Evolutionary conservation across 1,140 invertebrate species (phyloP).

Genomic region (Hypothenemus hampei): DNA sequence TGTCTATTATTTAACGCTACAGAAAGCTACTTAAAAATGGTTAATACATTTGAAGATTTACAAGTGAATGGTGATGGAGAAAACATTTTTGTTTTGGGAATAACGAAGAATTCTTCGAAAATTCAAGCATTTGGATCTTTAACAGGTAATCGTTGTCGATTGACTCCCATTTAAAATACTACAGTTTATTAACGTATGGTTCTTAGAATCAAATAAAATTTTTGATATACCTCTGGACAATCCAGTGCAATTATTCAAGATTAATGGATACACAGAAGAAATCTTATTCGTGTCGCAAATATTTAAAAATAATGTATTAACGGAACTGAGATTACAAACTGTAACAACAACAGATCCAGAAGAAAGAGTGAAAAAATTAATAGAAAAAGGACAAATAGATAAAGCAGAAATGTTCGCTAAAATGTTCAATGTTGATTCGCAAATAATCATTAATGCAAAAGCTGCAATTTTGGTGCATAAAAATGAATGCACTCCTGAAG

Average conservation of each 20-base stretch:
- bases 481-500: conserved; percentile 20
- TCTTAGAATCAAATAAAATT: conserved; percentile 25
- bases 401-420: conserved; percentile 37
- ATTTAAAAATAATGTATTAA: conserved; percentile 10
- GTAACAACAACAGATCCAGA: conserved; percentile 33
- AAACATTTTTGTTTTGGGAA: conserved; percentile 2
- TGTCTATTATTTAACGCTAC: conserved; percentile 24
- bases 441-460: conserved; percentile 31
- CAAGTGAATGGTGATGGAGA: background rate
- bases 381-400: conserved; percentile 27
- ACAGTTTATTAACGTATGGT: background rate
- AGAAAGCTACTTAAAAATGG: conserved; percentile 3
- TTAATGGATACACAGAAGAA: conserved; percentile 29
- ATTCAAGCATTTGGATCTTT: conserved; percentile 16
- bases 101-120: conserved; percentile 16
- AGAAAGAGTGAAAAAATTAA: conserved; percentile 26
- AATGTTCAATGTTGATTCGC: conserved; percentile 19
- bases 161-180: no score
- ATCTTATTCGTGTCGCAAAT: conserved; percentile 31
- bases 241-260: conserved; percentile 23
- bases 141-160: background rate
- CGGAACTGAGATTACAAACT: conserved; percentile 29
- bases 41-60: background rate
- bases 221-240: conserved; percentile 28
- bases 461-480: conserved; percentile 32